Evolutionary conservation across 1,140 invertebrate species (phyloP), one percentile per base, ranked within the genome.

Genomic region (Drosophila ficusphila): DNA sequence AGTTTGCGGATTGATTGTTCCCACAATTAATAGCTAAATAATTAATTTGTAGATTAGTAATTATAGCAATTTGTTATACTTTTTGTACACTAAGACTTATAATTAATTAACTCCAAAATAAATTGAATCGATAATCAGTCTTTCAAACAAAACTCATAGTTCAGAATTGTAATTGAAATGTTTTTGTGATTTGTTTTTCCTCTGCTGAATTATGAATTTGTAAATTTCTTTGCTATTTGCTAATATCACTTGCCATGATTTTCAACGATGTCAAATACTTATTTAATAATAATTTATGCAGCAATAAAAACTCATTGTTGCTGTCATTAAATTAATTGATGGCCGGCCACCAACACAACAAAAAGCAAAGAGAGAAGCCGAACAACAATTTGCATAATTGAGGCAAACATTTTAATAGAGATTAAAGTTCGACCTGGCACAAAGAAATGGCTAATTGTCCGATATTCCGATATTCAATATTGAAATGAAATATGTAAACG

Each of bases 281-380:
- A 76, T 76, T 76, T 75, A 81, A 82, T 71, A 76, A 57, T 82
- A 73, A 76, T 81, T 76, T 61, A 62, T 82, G 78, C 39, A 41
- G 52, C 61, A 46, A 73, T 82, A 64, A 81, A 81, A 81, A 12
- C 54, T 42, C 60, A 72, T 57, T 81, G 65, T 48, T 44, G 53
- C 34, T 71, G 65, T 42, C 41, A 48, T 76, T 71, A 60, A 76
- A 68, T 82, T 76, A 73, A 81, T 79, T 72, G 56, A 81, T 76
- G 49, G 34, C 41, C 41, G 23, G 34, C 16, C 18, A 31, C 12
- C 31, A n/a, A n/a, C n/a, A n/a, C n/a, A n/a, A 52, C 31, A 33
- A 36, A 68, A 56, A 48, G 39, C 39, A 4, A 0, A 23, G 27
- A 51, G 34, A 42, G 19, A 57, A 27, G n/a, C n/a, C 38, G 19